Evolutionary conservation across 2,797 vertebrate species (phyloP), one percentile per base, ranked within the genome.

Genomic region (Etheostoma perlongum): DNA sequence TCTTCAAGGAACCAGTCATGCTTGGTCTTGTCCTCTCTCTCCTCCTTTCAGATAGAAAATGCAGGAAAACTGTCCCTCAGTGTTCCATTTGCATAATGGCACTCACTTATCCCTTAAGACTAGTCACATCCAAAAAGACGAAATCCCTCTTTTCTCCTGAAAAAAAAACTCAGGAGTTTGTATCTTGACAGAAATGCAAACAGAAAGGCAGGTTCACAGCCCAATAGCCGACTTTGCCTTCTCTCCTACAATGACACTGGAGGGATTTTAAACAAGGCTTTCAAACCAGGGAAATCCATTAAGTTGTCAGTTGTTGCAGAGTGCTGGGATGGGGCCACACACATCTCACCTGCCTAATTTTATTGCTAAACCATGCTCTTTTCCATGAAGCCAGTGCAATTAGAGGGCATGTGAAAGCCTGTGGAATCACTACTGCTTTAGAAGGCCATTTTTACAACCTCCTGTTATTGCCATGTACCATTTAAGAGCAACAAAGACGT

Each of bases 231-330:
- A 23, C 65, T 72, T 54, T 69, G 15, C 33, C 21, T 68, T 63
- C 58, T 59, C 59, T 36, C 55, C 14, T 7, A 7, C 75, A 64
- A 44, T 52, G 48, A 74, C 2, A 48, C 69, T 30, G 51, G 44
- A 40, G 53, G 21, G 73, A 78, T 70, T 84, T 81, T 74, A 73
- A 49, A 79, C 33, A 1, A 5, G 42, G 51, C 61, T 87, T 84
- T 82, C 33, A 81, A 87, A 85, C 77, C 51, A 78, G 52, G 55
- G 60, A 92, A 87, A 90, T 85, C 88, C 90, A 94, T 93, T 91
- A 91, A 86, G 86, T 79, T 85, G 85, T 91, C 87, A 79, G 84
- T 49, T 67, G 77, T 64, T 16, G 13, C 68, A 67, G 58, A 60
- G 53, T 53, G 76, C 65, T 42, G 52, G 49, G 9, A 86, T 77